Evolutionary conservation across 2,797 vertebrate genomes (phyloP).

Genomic region (Lophius americanus): DNA sequence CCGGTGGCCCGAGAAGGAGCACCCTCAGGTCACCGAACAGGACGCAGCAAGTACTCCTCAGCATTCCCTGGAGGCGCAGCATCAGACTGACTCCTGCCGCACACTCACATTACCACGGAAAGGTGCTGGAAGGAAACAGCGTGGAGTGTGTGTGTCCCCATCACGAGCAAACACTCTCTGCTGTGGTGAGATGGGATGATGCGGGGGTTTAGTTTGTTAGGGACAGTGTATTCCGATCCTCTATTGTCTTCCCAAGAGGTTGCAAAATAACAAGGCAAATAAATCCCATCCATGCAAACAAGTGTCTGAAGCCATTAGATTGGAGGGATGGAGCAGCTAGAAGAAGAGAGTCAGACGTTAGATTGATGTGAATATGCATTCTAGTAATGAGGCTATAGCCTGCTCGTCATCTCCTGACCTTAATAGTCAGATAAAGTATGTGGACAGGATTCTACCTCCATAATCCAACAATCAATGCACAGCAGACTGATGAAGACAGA

Average conservation of each 20-base stretch:
- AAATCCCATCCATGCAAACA: slow-evolving; percentile 78
- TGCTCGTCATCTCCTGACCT: slow-evolving; percentile 55
- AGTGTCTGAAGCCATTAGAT: slow-evolving; percentile 83
- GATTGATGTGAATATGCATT: slow-evolving; percentile 67
- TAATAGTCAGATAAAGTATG: slow-evolving; percentile 62
- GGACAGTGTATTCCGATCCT: slow-evolving; percentile 29
- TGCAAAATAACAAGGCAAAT: slow-evolving; percentile 61
- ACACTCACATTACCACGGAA: slow-evolving; percentile 81
- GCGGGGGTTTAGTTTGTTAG: slow-evolving; percentile 26
- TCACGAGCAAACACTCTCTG: slow-evolving; percentile 60
- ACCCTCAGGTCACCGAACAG: slow-evolving; percentile 98
- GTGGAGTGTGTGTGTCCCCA: slow-evolving; percentile 83
- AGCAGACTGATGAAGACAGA: slow-evolving; percentile 34
- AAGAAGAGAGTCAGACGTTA: slow-evolving; percentile 64
- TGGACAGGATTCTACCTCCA: slow-evolving; percentile 55
- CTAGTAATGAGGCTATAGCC: slow-evolving; percentile 60
- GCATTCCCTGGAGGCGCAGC: slow-evolving; percentile 92
- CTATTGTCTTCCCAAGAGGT: slow-evolving; percentile 47
- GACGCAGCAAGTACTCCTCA: slow-evolving; percentile 97
- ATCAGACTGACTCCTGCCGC: slow-evolving; percentile 83
- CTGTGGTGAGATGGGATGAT: slow-evolving; percentile 38
- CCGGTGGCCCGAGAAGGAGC: slow-evolving; percentile 89
- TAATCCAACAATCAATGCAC: slow-evolving; percentile 36
- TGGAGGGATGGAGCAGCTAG: slow-evolving; percentile 53
- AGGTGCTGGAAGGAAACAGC: slow-evolving; percentile 81